Conservation (phyloP, 2,888 invertebrate species). For the Oscheius onirici region DNA sequence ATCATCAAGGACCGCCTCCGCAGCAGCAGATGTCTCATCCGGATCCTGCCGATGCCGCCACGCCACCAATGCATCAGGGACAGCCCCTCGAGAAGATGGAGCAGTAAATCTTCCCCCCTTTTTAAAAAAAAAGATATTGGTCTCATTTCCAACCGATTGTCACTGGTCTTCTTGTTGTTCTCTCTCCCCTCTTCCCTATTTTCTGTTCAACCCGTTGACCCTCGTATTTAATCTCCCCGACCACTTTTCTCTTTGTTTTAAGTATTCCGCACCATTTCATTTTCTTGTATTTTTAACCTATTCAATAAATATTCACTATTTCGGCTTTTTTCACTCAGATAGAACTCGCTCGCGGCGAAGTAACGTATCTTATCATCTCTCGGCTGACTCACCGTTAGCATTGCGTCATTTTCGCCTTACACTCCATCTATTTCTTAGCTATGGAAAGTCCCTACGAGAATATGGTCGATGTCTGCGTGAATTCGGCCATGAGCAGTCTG, state of each 20-base stretch:
- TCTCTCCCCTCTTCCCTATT: neutral
- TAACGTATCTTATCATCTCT: neutral
- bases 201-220: constrained; percentile 11
- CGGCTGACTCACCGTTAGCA: constrained; percentile 12
- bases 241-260: constrained; percentile 5
- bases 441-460: constrained; percentile 16
- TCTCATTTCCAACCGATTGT: constrained; percentile 2
- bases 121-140: neutral
- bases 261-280: neutral
- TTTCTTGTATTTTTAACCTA: neutral
- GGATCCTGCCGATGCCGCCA: constrained; percentile 45
- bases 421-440: neutral
- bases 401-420: neutral
- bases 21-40: constrained; percentile 12
- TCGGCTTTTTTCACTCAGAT: neutral
- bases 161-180: constrained; percentile 1
- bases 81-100: neutral
- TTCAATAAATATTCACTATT: constrained; percentile 1
- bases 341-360: neutral
- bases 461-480: constrained; percentile 28
- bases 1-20: constrained; percentile 22
- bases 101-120: neutral
- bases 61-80: constrained; percentile 62
- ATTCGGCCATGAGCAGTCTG: constrained; percentile 21
- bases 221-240: neutral